These are phyloP conservation scores for Pitta sordida DNA, from an alignment of 2,113 vertebrate genomes.

Conservation along the genomic window DNA sequence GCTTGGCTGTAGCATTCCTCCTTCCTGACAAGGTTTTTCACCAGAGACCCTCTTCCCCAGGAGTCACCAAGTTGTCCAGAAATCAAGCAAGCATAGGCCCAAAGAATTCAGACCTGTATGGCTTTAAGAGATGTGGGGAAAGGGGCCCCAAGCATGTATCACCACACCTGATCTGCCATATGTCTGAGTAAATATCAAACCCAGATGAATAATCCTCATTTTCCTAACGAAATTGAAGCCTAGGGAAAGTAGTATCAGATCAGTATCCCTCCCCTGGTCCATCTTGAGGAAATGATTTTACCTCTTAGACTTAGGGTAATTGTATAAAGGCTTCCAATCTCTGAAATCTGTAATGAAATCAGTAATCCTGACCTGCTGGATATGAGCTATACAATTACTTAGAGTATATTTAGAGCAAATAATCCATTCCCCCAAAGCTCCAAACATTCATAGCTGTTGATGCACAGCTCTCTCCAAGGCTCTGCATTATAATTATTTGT, in stretches of 20 bases:
- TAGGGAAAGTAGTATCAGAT: slow-evolving; percentile 28
- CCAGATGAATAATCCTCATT: slow-evolving; percentile 1
- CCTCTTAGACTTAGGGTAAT: slow-evolving; percentile 76
- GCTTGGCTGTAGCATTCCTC: neutral
- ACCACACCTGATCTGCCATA: neutral
- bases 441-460: slow-evolving; percentile 60
- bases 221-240: slow-evolving; percentile 38
- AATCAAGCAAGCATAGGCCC: neutral
- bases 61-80: neutral
- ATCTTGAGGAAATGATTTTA: slow-evolving; percentile 77
- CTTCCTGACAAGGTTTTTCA: too few relatives aligned
- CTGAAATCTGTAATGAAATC: slow-evolving; percentile 75
- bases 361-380: slow-evolving; percentile 80
- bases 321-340: slow-evolving; percentile 76
- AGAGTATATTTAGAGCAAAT: slow-evolving; percentile 67
- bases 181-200: neutral
- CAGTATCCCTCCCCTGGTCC: slow-evolving; percentile 24
- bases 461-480: slow-evolving; percentile 22
- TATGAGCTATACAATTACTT: slow-evolving; percentile 80
- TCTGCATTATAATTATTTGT: slow-evolving; percentile 54
- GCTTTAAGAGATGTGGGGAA: neutral
- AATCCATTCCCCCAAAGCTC: slow-evolving; percentile 72
- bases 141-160: neutral
- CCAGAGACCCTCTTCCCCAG: neutral
- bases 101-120: neutral